These are phyloP conservation scores for Parnassius mnemosyne DNA, from an alignment of 2,888 invertebrate genomes.

Conservation along the genomic window DNA sequence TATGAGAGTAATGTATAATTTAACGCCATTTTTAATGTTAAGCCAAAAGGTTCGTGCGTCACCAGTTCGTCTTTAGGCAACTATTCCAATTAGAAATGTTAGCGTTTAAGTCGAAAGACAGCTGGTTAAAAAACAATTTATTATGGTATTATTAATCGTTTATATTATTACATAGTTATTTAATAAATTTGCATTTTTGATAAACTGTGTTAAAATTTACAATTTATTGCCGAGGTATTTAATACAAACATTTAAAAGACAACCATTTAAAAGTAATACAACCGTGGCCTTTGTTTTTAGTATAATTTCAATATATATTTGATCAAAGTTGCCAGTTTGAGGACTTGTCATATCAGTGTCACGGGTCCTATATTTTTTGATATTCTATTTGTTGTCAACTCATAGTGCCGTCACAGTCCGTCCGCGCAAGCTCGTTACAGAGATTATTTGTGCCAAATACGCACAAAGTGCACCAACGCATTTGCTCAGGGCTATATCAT, in stretches of 20 bases:
- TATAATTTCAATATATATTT: too few species aligned
- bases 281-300: too few species aligned
- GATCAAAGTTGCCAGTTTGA: too few species aligned
- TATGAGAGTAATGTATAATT: not conserved
- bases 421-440: conserved; percentile 32
- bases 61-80: not conserved
- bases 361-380: too few species aligned
- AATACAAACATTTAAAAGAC: too few species aligned
- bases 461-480: conserved; percentile 52
- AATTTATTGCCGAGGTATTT: too few species aligned
- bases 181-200: too few species aligned
- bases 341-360: too few species aligned
- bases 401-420: conserved; percentile 10
- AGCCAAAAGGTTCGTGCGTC: not conserved
- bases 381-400: conserved; percentile 12
- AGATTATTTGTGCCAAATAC: conserved; percentile 64
- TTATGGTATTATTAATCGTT: too few species aligned
- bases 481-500: conserved; percentile 45
- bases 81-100: conserved; percentile 4
- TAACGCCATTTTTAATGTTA: not conserved
- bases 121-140: not conserved
- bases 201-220: too few species aligned
- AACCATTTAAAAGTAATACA: too few species aligned
- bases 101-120: not conserved
- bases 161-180: too few species aligned